Evolutionary conservation across 2,113 vertebrate genomes (phyloP).

Genomic region (Apaloderma vittatum): DNA sequence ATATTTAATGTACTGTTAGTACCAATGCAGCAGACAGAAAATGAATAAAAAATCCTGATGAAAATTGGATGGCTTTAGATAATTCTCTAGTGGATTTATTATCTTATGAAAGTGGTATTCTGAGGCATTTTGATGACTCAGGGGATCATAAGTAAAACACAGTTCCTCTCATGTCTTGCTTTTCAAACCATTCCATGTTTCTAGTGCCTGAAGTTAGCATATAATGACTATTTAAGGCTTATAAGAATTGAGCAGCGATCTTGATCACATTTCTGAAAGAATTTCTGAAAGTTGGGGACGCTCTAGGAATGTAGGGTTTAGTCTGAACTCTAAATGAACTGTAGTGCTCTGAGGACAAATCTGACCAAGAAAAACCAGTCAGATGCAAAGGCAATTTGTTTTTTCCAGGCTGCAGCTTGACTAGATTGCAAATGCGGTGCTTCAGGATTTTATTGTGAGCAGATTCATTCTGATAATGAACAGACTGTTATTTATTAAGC

Average conservation of each 20-base stretch:
- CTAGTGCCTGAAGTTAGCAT: not conserved
- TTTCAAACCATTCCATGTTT: not conserved
- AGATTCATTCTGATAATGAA: not conserved
- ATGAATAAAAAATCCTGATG: not conserved
- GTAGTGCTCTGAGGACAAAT: not conserved
- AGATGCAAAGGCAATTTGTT: not conserved
- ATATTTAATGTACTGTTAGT: not conserved
- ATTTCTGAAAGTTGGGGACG: not conserved
- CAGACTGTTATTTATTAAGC: not conserved
- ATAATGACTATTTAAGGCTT: not conserved
- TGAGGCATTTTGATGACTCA: not conserved
- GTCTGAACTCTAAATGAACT: not conserved
- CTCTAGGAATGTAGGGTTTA: not conserved
- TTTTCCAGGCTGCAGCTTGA: not conserved
- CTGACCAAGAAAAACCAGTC: not conserved
- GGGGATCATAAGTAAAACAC: not conserved
- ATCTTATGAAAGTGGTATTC: not conserved
- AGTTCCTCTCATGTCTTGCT: not conserved
- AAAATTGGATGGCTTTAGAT: not conserved
- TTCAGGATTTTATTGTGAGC: not conserved
- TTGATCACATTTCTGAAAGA: not conserved
- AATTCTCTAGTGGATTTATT: not conserved
- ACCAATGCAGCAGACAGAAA: not conserved
- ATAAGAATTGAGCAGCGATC: not conserved
- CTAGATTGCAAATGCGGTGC: not conserved